phyloP scores from a whole-genome alignment of 2,797 vertebrate species.

The Chrosomus eos region DNA sequence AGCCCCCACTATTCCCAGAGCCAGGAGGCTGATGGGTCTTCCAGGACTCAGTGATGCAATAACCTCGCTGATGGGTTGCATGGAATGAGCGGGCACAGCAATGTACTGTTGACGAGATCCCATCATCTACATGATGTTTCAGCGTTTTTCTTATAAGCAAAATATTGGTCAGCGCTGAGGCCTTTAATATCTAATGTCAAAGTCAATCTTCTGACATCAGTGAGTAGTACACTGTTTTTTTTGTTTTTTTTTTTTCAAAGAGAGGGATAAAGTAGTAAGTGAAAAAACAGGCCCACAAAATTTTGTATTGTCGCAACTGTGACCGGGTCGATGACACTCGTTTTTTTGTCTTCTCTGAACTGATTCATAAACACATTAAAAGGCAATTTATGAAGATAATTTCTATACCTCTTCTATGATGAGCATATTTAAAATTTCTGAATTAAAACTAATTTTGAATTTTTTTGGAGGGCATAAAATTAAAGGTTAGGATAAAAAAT shows the following conservation, averaged over 20 bases:
- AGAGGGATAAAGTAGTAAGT: not conserved
- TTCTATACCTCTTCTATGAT: not conserved
- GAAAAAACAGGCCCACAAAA: not conserved
- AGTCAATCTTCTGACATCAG: slow-evolving; percentile 32
- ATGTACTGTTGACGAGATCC: slow-evolving; percentile 17
- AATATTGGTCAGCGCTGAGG: slow-evolving; percentile 17
- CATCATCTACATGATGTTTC: slow-evolving; percentile 24
- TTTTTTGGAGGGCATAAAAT: not conserved
- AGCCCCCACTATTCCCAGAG: slow-evolving; percentile 54
- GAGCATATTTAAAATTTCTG: not conserved
- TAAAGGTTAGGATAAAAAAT: not conserved
- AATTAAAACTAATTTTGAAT: not conserved
- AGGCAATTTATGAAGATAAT: not conserved
- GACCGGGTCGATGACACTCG: not conserved
- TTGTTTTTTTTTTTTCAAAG: not conserved
- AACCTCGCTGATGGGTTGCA: slow-evolving; percentile 32
- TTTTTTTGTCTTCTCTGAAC: not conserved
- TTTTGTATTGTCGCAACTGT: not conserved
- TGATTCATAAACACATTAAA: not conserved
- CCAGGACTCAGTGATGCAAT: slow-evolving; percentile 58
- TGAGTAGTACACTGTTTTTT: not conserved
- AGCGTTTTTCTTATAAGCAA: slow-evolving; percentile 22
- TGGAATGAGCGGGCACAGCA: slow-evolving; percentile 20
- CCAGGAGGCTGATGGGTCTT: slow-evolving; percentile 43
- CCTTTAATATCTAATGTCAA: slow-evolving; percentile 17